phyloP scores from a whole-genome alignment of 2,113 vertebrate species.

The Callionymus lyra region DNA sequence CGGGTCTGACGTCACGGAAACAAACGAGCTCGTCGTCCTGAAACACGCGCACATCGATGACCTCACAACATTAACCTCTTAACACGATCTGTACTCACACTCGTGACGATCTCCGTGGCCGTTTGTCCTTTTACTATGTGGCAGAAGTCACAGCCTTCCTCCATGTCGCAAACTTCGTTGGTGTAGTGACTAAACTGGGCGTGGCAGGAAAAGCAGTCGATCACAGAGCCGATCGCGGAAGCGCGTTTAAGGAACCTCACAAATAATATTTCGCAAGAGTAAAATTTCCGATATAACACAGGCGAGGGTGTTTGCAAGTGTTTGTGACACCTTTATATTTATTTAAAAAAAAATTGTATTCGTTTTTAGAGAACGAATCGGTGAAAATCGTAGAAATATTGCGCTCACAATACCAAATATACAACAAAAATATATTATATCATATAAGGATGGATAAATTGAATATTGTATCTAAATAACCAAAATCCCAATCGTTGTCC shows the following conservation, averaged over 20 bases:
- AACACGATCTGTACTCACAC: conserved; percentile 16
- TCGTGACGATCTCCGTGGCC: conserved; percentile 57
- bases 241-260: background rate
- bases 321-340: too few relatives aligned
- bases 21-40: conserved; percentile 74
- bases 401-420: background rate
- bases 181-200: background rate
- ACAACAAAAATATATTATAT: too few relatives aligned
- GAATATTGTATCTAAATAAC: too few relatives aligned
- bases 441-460: too few relatives aligned
- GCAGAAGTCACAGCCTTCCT: conserved; percentile 68
- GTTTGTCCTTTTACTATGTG: conserved; percentile 56
- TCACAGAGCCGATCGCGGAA: conserved; percentile 1
- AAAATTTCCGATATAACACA: too few relatives aligned
- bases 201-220: background rate
- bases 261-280: too few relatives aligned
- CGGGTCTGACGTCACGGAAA: conserved; percentile 73
- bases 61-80: too few relatives aligned
- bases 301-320: too few relatives aligned
- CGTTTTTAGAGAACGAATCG: too few relatives aligned
- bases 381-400: too few relatives aligned
- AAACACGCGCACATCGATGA: background rate
- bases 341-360: too few relatives aligned
- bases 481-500: background rate
- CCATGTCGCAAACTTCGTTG: background rate